Evolutionary conservation across 92 coral and sea anemone species (phyloP), one percentile per base, ranked within the genome.

Genomic region (Epizoanthus ramosus): DNA sequence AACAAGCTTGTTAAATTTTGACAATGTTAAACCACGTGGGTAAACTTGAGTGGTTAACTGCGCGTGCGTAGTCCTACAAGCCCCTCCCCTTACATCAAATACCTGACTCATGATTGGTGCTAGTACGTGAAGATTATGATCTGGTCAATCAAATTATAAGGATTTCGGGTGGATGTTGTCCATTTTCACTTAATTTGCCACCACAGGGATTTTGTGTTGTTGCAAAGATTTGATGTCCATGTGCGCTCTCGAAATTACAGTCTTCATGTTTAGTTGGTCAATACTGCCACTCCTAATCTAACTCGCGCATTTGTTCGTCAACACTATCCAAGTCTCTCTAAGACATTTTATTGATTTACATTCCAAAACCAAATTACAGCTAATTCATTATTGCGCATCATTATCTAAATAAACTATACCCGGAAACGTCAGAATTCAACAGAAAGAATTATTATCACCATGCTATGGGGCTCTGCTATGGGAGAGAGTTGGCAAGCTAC

Each of bases 1-100:
- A 93, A 93, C 97, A 93, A 89, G 88, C 81, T 91, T 93, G 94
- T 93, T 93, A 89, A 91, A 92, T 93, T 93, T 92, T 85, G 95
- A 89, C 93, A 89, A 79, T 91, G 93, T 91, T 65, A 60, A 71
- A 89, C 93, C 98, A 93, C 98, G 98, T 93, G 98, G 98, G 92
- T 39, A 74, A 79, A 74, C 82, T 83, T 80, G 50, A 74, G 74
- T 84, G 75, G 61, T 61, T 58, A 73, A 13, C 33, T 68, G 22
- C 80, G 84, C 89, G 50, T 90, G 85, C 91, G 90, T 85, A 86
- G 59, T 33, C 14, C 24, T 4, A 1, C 6, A 16, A 18, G 86
- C 45, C 85, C 98, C 91, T 92, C 91, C 95, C 94, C 86, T 21
- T 74, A 19, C 10, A 61, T 28, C 47, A 23, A 21, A 79, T 21